Evolutionary conservation across 2,113 vertebrate genomes (phyloP).

Genomic region (Passerina amoena): DNA sequence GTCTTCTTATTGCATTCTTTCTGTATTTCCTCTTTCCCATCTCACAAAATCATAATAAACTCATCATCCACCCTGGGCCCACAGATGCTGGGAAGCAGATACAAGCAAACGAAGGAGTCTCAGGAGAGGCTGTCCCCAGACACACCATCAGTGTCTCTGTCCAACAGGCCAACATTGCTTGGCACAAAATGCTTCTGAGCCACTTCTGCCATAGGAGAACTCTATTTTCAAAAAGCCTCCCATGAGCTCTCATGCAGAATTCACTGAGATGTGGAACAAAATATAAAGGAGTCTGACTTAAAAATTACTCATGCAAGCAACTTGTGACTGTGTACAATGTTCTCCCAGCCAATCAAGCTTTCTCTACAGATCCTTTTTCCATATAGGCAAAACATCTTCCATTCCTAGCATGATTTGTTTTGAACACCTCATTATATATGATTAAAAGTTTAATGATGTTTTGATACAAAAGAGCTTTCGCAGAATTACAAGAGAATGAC

Average conservation of each 20-base stretch:
- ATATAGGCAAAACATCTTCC: background rate
- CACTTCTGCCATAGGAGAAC: background rate
- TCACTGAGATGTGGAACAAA: background rate
- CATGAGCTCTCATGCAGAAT: background rate
- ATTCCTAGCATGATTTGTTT: background rate
- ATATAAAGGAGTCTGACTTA: background rate
- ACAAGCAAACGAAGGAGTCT: rapidly evolving
- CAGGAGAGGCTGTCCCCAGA: background rate
- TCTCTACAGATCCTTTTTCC: background rate
- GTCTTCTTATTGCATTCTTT: background rate
- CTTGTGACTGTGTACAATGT: background rate
- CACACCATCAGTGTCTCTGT: background rate
- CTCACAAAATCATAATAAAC: background rate
- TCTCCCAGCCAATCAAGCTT: background rate
- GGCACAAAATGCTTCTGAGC: background rate
- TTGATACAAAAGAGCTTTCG: conserved; percentile 16
- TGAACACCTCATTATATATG: background rate
- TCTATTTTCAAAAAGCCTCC: background rate
- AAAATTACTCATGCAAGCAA: background rate
- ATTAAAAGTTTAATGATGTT: background rate
- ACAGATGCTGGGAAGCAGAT: background rate
- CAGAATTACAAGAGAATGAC: background rate
- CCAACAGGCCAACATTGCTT: background rate
- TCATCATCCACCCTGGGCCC: background rate
- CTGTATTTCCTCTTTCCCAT: background rate